These are phyloP conservation scores for Drosophila novamexicana DNA, from an alignment of 1,140 invertebrate genomes.

Conservation along the genomic window DNA sequence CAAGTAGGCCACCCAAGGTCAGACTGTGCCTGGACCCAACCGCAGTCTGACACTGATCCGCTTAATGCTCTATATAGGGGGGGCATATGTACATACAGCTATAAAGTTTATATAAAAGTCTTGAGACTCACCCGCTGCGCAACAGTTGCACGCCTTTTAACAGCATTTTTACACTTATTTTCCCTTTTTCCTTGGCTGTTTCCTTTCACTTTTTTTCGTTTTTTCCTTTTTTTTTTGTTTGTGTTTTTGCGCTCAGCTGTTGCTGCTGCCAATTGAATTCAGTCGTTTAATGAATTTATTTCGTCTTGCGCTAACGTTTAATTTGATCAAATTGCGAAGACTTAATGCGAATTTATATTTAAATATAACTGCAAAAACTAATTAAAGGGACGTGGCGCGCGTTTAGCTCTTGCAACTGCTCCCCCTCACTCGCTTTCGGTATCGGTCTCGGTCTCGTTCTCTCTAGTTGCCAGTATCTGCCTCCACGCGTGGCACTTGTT, in stretches of 20 bases:
- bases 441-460: background rate
- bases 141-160: slow-evolving; percentile 69
- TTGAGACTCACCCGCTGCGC: slow-evolving; percentile 62
- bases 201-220: slow-evolving; percentile 20
- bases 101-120: background rate
- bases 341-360: slow-evolving; percentile 66
- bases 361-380: slow-evolving; percentile 39
- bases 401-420: slow-evolving; percentile 8
- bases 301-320: slow-evolving; percentile 39
- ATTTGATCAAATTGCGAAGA: slow-evolving; percentile 57
- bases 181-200: slow-evolving; percentile 18
- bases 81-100: background rate
- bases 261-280: slow-evolving; percentile 43
- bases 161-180: slow-evolving; percentile 53
- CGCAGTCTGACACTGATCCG: slow-evolving; percentile 36
- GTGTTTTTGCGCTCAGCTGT: slow-evolving; percentile 26
- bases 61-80: slow-evolving; percentile 14
- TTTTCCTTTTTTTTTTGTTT: slow-evolving; percentile 7
- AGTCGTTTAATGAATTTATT: slow-evolving; percentile 72
- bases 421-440: background rate
- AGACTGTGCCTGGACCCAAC: slow-evolving; percentile 4
- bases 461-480: background rate
- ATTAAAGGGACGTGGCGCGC: slow-evolving; percentile 30
- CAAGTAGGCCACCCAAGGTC: slow-evolving; percentile 50
- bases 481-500: slow-evolving; percentile 59